Percentiles rank a stretch among this genome's conserved stretches.
Evolutionary conservation across 2,888 invertebrate genomes (phyloP).

Genomic region (Eristalis tenax): DNA sequence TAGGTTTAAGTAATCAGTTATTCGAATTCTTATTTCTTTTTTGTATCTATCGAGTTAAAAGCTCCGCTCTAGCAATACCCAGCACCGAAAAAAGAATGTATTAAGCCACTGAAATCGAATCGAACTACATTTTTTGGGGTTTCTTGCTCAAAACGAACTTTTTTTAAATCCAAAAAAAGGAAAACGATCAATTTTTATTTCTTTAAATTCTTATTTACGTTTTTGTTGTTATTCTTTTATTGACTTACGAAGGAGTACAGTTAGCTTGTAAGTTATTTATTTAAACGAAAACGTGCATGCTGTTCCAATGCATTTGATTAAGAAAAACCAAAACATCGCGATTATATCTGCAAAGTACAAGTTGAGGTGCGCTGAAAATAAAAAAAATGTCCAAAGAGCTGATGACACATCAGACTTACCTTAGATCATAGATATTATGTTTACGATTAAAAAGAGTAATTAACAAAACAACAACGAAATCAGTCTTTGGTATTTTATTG

Average conservation of each 20-base stretch:
- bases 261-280: slow-evolving; percentile 38
- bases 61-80: background rate
- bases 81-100: background rate
- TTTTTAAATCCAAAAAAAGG: slow-evolving; percentile 13
- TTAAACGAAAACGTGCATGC: slow-evolving; percentile 22
- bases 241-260: slow-evolving; percentile 10
- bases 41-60: no score
- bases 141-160: slow-evolving; percentile 1
- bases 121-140: background rate
- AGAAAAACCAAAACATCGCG: slow-evolving; percentile 23
- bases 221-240: background rate
- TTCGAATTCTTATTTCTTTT: background rate
- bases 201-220: background rate
- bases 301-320: slow-evolving; percentile 46
- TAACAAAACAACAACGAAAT: slow-evolving; percentile 32
- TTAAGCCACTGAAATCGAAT: background rate
- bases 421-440: slow-evolving; percentile 40
- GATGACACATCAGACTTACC: slow-evolving; percentile 20
- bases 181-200: background rate
- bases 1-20: background rate
- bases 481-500: background rate
- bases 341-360: slow-evolving; percentile 56
- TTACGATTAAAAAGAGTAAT: slow-evolving; percentile 53
- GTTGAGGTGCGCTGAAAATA: slow-evolving; percentile 46
- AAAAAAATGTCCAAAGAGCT: slow-evolving; percentile 40